These are phyloP conservation scores for Pristionchus pacificus DNA, from an alignment of 1,140 invertebrate species.

Conservation along the genomic window DNA sequence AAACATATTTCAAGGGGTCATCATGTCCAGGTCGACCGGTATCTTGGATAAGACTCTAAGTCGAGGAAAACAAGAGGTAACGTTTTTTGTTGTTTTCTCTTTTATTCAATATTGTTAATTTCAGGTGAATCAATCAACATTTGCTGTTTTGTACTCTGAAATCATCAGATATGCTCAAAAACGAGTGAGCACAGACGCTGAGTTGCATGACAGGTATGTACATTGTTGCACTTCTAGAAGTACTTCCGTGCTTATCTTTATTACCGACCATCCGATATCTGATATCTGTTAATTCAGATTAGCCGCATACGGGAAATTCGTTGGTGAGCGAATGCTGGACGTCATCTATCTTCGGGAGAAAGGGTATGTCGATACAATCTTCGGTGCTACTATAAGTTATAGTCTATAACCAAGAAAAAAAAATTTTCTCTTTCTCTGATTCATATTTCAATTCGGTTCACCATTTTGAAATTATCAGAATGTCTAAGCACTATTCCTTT, in stretches of 20 bases:
- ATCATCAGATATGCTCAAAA: conserved; percentile 97
- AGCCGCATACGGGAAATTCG: conserved; percentile 86
- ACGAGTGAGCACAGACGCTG: conserved; percentile 84
- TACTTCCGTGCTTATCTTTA: conserved; percentile 1
- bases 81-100: conserved; percentile 14
- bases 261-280: conserved; percentile 13
- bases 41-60: conserved; percentile 86
- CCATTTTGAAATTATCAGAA: no score
- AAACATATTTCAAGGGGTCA: background rate
- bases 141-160: conserved; percentile 92
- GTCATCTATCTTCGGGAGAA: conserved; percentile 86
- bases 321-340: conserved; percentile 87
- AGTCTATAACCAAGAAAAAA: no score
- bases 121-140: conserved; percentile 76
- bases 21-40: conserved; percentile 51
- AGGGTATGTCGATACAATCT: conserved; percentile 61
- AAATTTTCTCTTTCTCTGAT: no score
- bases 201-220: conserved; percentile 82
- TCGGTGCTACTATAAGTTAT: no score
- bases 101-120: conserved; percentile 33
- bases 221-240: background rate
- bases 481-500: no score
- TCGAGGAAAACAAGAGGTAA: conserved; percentile 84
- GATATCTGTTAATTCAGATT: conserved; percentile 65
- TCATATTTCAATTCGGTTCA: no score